Evolutionary conservation across 2,113 vertebrate species (phyloP), one percentile per base, ranked within the genome.

Genomic region (Pollachius pollachius): DNA sequence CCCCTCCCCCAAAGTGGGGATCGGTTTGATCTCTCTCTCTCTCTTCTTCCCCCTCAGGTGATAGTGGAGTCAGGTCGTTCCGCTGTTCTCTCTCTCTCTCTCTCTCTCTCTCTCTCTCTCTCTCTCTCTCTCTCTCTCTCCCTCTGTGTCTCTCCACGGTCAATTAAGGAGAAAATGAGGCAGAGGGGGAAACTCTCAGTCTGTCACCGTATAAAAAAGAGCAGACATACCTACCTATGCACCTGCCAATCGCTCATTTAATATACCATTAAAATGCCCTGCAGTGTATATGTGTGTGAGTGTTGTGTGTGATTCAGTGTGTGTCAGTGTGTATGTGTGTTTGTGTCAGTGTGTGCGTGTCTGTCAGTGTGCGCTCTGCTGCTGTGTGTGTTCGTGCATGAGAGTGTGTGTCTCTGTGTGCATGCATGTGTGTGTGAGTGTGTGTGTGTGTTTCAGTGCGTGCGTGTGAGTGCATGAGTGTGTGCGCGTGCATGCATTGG

Each of bases 111-210:
- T 62, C 58, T 41, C 56, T 61, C 67, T 69, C 52, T 41, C 19
- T 64, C 62, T 64, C 62, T 54, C 37, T 18, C 21, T n/a, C 61
- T 23, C 21, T 52, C 2, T 52, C 15, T 68, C 70, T 68, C 74
- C 77, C 75, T 62, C 54, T 57, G 70, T 80, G 81, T 76, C 73
- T 82, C 81, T 76, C 81, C 65, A 75, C 68, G 85, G 84, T 88
- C 87, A 87, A 86, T 87, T 86, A 88, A 81, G 81, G 74, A 72
- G 90, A 87, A 88, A 89, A 89, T 87, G 81, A 89, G 85, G 72
- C 82, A 77, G 78, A 78, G 72, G 80, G 83, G 77, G 78, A 73
- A 76, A 84, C 81, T 83, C 65, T 78, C 80, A 77, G 82, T 81
- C 80, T 81, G 76, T 79, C 71, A 73, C 86, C 78, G 79, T 85